Evolutionary conservation across 2,797 vertebrate species (phyloP), one percentile per base, ranked within the genome.

Genomic region (Protonibea diacanthus): DNA sequence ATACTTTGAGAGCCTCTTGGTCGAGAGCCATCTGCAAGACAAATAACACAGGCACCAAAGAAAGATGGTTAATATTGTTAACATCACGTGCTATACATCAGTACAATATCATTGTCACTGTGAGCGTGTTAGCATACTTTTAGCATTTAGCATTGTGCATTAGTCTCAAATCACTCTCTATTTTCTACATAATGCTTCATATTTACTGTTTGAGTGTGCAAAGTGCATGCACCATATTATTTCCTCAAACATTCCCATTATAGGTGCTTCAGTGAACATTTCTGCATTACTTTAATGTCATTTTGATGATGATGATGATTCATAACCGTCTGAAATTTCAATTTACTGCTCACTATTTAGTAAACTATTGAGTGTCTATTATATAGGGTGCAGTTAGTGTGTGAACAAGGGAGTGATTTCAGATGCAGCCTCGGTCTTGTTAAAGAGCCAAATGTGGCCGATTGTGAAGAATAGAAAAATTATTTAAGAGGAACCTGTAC

Each of bases 391-490:
- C 3, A 11, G 20, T 55, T 25, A 9, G 44, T 56, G 42, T 3
- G 6, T 18, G 13, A 48, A 18, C 6, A 20, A 17, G 20, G 29
- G 38, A 38, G 13, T 14, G 55, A 11, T 44, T 44, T 38, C 55
- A 60, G 20, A 60, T 13, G 14, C 69, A 6, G 45, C 25, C n/a
- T 27, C 7, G 27, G 44, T 52, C 8, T 56, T 61, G 51, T 76
- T 56, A 23, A 80, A 74, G 53, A 71, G 38, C 23, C 53, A 40
- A 58, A 55, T 17, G 42, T 49, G 23, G 15, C 47, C n/a, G 0
- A 15, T 29, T 23, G 10, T 63, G 38, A 61, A 40, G 42, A 55
- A 23, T 42, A 72, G 42, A 53, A 47, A 40, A 53, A 23, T 55
- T 7, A 48, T 56, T 42, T 20, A 9, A 59, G 59, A 47, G 27